Evolutionary conservation across 2,888 invertebrate species (phyloP).

Genomic region (Mimumesa dahlbomi): DNA sequence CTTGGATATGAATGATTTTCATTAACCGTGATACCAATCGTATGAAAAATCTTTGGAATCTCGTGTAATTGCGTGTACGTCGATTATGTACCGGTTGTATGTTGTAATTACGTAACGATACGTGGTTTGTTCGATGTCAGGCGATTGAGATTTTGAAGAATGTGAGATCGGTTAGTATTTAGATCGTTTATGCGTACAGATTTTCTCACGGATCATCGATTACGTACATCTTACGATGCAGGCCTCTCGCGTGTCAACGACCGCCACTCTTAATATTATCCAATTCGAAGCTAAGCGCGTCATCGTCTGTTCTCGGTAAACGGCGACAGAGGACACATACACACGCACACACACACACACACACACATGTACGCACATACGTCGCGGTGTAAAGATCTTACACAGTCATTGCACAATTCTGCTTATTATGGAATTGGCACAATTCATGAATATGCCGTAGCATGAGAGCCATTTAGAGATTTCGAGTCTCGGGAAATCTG

Average conservation of each 20-base stretch:
- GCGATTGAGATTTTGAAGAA: background rate
- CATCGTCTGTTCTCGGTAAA: conserved; percentile 53
- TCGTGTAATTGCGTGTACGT: too few relatives aligned
- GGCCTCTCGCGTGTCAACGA: conserved; percentile 58
- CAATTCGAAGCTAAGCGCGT: conserved; percentile 55
- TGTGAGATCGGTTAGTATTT: conserved; percentile 7
- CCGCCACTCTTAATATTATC: conserved; percentile 62
- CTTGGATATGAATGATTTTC: too few relatives aligned
- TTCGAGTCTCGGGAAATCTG: too few relatives aligned
- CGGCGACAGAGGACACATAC: conserved; percentile 30
- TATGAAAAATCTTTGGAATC: too few relatives aligned
- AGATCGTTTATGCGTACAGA: conserved; percentile 22
- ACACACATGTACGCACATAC: too few relatives aligned
- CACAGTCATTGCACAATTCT: conserved; percentile 22
- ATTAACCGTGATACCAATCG: too few relatives aligned
- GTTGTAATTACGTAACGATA: too few relatives aligned
- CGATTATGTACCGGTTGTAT: too few relatives aligned
- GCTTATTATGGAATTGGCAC: conserved; percentile 22
- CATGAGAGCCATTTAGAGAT: background rate
- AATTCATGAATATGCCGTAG: background rate
- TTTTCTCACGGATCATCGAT: conserved; percentile 64
- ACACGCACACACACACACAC: too few relatives aligned
- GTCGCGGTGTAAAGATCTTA: too few relatives aligned
- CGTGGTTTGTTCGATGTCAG: background rate
- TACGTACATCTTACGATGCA: conserved; percentile 31